phyloP scores from a whole-genome alignment of 92 coral and sea anemone genomes.

The Muricea muricata region DNA sequence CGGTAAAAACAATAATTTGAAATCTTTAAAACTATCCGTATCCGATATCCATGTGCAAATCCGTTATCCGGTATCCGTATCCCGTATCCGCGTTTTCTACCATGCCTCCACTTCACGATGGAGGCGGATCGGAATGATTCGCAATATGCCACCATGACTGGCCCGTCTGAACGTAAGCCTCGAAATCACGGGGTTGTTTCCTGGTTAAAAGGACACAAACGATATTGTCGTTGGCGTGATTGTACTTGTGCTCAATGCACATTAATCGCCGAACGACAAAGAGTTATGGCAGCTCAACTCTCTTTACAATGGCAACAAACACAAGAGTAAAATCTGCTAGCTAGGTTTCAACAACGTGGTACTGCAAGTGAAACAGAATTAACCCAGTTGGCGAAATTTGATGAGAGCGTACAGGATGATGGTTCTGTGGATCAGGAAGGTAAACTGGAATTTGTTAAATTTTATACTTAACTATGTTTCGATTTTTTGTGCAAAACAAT shows the following conservation, averaged over 20 bases:
- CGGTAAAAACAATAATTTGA: background rate
- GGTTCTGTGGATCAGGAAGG: conserved; percentile 7
- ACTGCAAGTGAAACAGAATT: conserved; percentile 46
- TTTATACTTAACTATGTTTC: background rate
- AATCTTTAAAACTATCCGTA: background rate
- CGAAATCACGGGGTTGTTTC: conserved; percentile 98
- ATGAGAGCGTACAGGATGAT: conserved; percentile 5
- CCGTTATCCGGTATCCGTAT: no score
- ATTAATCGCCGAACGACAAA: conserved; percentile 93
- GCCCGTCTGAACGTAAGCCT: conserved; percentile 34
- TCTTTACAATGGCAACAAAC: conserved; percentile 96
- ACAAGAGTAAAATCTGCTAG: conserved; percentile 89
- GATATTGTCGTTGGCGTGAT: conserved; percentile 98
- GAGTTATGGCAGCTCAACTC: conserved; percentile 99
- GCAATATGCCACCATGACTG: background rate
- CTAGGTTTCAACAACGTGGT: conserved; percentile 53
- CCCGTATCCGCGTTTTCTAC: no score
- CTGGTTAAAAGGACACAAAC: conserved; percentile 94
- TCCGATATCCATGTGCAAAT: background rate
- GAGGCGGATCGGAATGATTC: conserved; percentile 1
- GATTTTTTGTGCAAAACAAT: background rate
- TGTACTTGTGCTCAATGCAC: conserved; percentile 95
- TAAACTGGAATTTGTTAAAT: background rate
- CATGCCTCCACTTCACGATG: background rate
- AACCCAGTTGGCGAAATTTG: conserved; percentile 20